A percentile compares a stretch with the other conserved stretches of the same genome.
Conservation (phyloP, 2,888 invertebrate genomes). For the Podotricha telesiphe region DNA sequence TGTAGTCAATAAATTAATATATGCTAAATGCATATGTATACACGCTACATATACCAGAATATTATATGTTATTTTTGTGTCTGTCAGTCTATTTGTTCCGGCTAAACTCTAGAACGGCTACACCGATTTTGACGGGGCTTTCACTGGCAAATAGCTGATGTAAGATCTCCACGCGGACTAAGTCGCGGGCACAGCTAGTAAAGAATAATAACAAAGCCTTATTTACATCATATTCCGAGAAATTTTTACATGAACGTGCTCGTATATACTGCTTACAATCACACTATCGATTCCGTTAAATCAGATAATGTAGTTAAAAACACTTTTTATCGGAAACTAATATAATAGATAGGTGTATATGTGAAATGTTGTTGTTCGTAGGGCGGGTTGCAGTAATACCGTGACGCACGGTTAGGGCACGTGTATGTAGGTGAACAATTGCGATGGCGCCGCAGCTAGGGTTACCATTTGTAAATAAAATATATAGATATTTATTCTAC, state of each 20-base stretch:
- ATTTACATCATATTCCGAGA: not conserved
- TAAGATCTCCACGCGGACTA: no score
- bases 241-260: conserved; percentile 34
- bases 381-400: conserved; percentile 32
- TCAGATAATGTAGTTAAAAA: conserved; percentile 47
- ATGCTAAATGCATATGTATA: no score
- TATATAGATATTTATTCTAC: not conserved
- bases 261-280: conserved; percentile 34
- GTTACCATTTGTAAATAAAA: conserved; percentile 21
- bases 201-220: not conserved
- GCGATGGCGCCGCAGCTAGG: conserved; percentile 32
- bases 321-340: conserved; percentile 44
- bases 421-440: conserved; percentile 34
- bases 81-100: no score
- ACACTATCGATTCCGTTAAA: conserved; percentile 44
- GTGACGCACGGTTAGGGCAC: conserved; percentile 38
- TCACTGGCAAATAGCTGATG: no score
- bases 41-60: no score
- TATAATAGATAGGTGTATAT: conserved; percentile 35
- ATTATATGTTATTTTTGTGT: no score
- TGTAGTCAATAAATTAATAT: no score
- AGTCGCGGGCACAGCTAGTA: not conserved
- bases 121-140: no score
- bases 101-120: no score
- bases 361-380: conserved; percentile 40